Evolutionary conservation across 2,888 invertebrate genomes (phyloP).

Genomic region (Achlya flavicornis): DNA sequence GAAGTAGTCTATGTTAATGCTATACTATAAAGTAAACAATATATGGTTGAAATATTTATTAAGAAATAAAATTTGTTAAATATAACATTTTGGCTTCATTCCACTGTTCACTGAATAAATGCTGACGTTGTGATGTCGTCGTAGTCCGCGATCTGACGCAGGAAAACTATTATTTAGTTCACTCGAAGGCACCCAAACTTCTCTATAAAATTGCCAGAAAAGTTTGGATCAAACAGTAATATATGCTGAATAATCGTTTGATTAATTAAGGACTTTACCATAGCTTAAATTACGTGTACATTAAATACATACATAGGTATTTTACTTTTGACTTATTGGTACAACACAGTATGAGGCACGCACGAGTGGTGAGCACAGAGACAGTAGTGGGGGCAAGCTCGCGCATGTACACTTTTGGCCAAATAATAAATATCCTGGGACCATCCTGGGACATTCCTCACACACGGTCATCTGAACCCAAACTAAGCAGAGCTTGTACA

Average conservation of each 20-base stretch:
- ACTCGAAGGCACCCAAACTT: conserved; percentile 17
- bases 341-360: too few relatives aligned
- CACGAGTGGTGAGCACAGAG: too few relatives aligned
- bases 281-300: too few relatives aligned
- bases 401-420: too few relatives aligned
- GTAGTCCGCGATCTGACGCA: conserved; percentile 27
- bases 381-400: too few relatives aligned
- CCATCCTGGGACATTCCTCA: too few relatives aligned
- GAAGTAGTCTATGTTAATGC: conserved; percentile 37
- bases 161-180: conserved; percentile 23
- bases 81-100: conserved; percentile 21
- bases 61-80: conserved; percentile 36
- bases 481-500: too few relatives aligned
- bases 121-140: conserved; percentile 24
- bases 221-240: conserved; percentile 10
- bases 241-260: conserved; percentile 9
- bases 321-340: too few relatives aligned
- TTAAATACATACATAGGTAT: too few relatives aligned
- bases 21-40: conserved; percentile 23
- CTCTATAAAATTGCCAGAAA: conserved; percentile 20
- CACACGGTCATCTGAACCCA: too few relatives aligned
- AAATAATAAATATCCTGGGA: too few relatives aligned
- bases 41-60: conserved; percentile 21
- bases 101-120: conserved; percentile 12
- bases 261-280: too few relatives aligned